Evolutionary conservation across 1,140 invertebrate species (phyloP).

Genomic region (Glomeris maerens): DNA sequence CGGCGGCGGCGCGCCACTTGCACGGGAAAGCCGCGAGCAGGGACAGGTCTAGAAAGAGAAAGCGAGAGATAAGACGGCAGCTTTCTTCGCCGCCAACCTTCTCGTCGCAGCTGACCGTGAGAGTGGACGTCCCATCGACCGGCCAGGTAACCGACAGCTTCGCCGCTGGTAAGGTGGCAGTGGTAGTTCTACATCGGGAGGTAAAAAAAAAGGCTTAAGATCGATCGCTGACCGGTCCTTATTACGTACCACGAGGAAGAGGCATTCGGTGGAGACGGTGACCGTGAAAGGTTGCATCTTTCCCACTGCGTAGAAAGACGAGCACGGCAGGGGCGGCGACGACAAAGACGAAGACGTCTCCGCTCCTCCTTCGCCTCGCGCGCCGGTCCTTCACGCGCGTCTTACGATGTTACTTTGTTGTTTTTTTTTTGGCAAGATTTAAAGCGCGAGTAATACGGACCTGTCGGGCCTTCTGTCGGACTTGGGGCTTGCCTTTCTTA

Average conservation of each 20-base stretch:
- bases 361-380: no score
- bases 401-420: no score
- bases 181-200: constrained; percentile 54
- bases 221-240: background rate
- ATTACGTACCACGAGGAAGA: constrained; percentile 50
- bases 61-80: constrained; percentile 10
- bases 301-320: constrained; percentile 67
- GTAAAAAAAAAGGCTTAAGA: background rate
- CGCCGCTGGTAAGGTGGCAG: constrained; percentile 75
- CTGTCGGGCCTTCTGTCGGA: no score
- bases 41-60: constrained; percentile 50
- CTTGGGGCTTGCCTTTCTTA: no score
- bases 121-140: constrained; percentile 87
- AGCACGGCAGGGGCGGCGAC: no score
- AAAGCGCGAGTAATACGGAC: no score
- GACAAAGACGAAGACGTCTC: no score
- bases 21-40: constrained; percentile 82
- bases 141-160: constrained; percentile 85
- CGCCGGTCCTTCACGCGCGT: no score
- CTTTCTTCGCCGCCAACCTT: constrained; percentile 8
- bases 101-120: constrained; percentile 55
- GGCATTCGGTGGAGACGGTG: constrained; percentile 72
- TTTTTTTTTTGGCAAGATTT: no score
- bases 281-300: constrained; percentile 85
- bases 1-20: constrained; percentile 60